A percentile compares a stretch with the other conserved stretches of the same genome.
Conservation (phyloP, 2,113 vertebrate genomes). For the Scalopus aquaticus region DNA sequence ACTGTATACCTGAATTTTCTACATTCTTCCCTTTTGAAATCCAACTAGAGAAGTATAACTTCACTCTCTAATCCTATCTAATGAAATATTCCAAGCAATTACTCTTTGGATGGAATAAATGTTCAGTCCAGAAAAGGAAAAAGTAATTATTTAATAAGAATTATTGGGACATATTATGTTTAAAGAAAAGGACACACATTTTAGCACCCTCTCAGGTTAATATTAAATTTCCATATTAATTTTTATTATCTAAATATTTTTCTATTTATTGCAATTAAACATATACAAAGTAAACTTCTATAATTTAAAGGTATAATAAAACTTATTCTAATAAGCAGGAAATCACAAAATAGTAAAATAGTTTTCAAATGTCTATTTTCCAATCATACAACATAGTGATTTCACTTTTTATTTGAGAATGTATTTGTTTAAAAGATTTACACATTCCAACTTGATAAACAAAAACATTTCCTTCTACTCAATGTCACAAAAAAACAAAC, state of each 20-base stretch:
- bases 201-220: slow-evolving; percentile 11
- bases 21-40: background rate
- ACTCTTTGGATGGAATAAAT: slow-evolving; percentile 1
- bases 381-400: background rate
- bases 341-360: background rate
- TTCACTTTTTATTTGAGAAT: background rate
- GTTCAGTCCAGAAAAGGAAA: background rate
- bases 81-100: slow-evolving; percentile 44
- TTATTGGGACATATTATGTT: background rate
- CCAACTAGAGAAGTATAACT: background rate
- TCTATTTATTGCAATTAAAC: background rate
- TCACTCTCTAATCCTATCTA: background rate
- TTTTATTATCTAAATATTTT: slow-evolving; percentile 38
- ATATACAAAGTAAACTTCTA: background rate
- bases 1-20: background rate
- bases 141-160: background rate
- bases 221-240: background rate
- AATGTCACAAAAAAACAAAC: slow-evolving; percentile 20
- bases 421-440: background rate
- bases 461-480: slow-evolving; percentile 18
- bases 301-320: background rate
- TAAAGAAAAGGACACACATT: background rate
- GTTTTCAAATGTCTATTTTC: background rate
- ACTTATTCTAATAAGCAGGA: slow-evolving; percentile 6
- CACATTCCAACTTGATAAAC: background rate